Percentiles rank a stretch among this genome's conserved stretches.
Conservation (phyloP, 2,113 vertebrate genomes). For the Cervus canadensis region DNA sequence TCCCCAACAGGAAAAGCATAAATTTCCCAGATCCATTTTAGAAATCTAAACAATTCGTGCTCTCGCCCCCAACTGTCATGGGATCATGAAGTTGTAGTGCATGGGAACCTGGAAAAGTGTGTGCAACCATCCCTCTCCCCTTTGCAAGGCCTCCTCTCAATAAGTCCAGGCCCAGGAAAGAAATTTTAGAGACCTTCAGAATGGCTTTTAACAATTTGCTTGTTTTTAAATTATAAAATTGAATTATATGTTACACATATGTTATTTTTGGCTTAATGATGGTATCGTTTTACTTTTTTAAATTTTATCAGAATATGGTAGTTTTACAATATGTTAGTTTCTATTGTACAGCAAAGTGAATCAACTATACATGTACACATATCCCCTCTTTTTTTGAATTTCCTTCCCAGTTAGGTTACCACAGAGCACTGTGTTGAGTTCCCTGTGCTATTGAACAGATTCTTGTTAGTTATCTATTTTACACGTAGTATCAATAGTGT, state of each 20-base stretch:
- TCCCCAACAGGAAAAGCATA: conserved; percentile 75
- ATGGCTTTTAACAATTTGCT: not conserved
- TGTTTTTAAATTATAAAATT: not conserved
- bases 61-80: conserved; percentile 24
- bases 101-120: not conserved
- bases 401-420: not conserved
- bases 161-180: not conserved
- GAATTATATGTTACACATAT: not conserved
- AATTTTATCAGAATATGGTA: not conserved
- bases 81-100: not conserved
- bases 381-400: not conserved
- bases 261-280: not conserved
- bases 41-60: conserved; percentile 73
- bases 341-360: not conserved
- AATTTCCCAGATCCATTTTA: conserved; percentile 66
- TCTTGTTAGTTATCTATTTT: not conserved
- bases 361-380: not conserved
- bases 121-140: not conserved
- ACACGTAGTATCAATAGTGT: not conserved
- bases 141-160: not conserved
- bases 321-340: not conserved
- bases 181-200: not conserved
- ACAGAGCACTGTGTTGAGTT: not conserved
- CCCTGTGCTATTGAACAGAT: not conserved
- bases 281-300: fast-evolving